Evolutionary conservation across 2,888 invertebrate species (phyloP).

Genomic region (Lepidocyrtoides sp.): DNA sequence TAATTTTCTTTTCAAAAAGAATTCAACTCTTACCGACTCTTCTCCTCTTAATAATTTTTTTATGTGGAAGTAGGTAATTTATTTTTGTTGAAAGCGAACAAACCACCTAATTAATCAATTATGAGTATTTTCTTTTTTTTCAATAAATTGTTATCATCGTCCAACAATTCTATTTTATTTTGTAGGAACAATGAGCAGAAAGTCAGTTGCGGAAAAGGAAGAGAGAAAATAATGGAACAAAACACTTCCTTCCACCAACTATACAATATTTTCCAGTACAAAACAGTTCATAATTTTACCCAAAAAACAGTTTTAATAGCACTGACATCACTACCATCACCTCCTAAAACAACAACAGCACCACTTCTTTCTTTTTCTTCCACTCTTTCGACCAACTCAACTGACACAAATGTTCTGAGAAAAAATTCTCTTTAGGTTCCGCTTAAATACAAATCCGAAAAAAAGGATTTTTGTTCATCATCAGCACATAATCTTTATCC

Average conservation of each 20-base stretch:
- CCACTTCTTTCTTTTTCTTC: too few species aligned
- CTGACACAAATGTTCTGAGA: neutral
- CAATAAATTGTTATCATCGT: neutral
- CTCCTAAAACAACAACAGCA: too few species aligned
- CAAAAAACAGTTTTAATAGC: neutral
- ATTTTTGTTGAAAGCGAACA: neutral
- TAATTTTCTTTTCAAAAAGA: neutral
- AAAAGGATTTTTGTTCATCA: neutral
- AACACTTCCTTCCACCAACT: neutral
- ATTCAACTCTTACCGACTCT: slow-evolving; percentile 15
- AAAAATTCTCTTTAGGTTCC: neutral
- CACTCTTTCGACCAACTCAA: neutral
- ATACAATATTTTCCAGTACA: too few species aligned
- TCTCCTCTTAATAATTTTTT: neutral
- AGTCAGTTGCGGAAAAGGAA: neutral
- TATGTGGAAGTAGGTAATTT: neutral
- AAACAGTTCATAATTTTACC: neutral
- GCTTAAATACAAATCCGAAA: neutral
- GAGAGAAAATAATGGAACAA: neutral
- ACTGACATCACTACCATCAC: neutral
- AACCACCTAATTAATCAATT: neutral
- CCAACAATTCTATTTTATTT: neutral
- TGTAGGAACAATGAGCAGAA: neutral
- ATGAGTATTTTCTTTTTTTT: neutral
- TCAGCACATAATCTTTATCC: neutral